Percentiles rank a stretch among this genome's conserved stretches.
Evolutionary conservation across 2,797 vertebrate genomes (phyloP).

Genomic region (Phalloptychus januarius): DNA sequence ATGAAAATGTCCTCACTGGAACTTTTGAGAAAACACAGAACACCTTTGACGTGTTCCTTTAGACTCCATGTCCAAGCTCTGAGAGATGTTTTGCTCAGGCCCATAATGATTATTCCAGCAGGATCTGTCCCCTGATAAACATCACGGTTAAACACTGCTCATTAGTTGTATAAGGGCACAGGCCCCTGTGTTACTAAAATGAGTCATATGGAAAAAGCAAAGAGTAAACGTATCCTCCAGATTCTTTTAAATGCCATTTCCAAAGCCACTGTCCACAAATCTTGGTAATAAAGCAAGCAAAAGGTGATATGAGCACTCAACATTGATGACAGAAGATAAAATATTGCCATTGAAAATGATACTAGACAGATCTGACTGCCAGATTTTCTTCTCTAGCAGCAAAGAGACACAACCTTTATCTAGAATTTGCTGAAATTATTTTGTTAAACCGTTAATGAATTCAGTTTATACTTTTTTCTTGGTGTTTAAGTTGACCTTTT

Average conservation of each 20-base stretch:
- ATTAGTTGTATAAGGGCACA: constrained; percentile 59
- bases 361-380: constrained; percentile 48
- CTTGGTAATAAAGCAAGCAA: constrained; percentile 44
- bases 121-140: constrained; percentile 75
- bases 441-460: background rate
- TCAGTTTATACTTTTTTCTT: background rate
- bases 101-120: constrained; percentile 75
- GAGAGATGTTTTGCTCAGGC: constrained; percentile 64
- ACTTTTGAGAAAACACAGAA: constrained; percentile 70
- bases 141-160: constrained; percentile 66
- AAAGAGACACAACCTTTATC: constrained; percentile 70
- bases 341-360: constrained; percentile 54
- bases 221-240: constrained; percentile 68
- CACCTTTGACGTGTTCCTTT: constrained; percentile 70
- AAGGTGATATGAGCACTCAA: constrained; percentile 44
- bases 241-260: constrained; percentile 36
- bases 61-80: constrained; percentile 70
- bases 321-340: constrained; percentile 53
- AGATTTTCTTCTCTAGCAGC: constrained; percentile 49
- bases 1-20: constrained; percentile 60
- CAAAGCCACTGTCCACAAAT: constrained; percentile 54
- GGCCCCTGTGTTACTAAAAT: constrained; percentile 59
- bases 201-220: constrained; percentile 61
- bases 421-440: background rate
- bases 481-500: background rate